These are phyloP conservation scores for Drosophila fulvimacula DNA, from an alignment of 2,888 invertebrate genomes.

Conservation along the genomic window DNA sequence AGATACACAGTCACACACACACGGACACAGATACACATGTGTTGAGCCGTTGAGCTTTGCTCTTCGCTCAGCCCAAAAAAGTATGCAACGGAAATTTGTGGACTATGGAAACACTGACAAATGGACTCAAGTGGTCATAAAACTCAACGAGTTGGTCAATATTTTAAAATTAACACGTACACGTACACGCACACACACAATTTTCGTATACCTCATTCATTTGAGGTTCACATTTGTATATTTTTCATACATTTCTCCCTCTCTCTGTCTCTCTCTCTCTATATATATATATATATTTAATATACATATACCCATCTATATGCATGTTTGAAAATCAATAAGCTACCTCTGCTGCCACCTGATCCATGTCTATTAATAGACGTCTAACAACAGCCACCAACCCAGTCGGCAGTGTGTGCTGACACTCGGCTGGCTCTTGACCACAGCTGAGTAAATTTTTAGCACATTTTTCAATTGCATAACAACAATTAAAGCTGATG, in stretches of 20 bases:
- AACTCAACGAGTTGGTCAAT: conserved; percentile 56
- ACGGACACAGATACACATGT: background rate
- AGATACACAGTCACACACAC: background rate
- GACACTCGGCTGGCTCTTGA: conserved; percentile 32
- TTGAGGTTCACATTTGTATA: conserved; percentile 36
- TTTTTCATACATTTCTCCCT: no score
- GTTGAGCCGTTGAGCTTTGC: conserved; percentile 4
- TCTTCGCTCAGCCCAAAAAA: conserved; percentile 19
- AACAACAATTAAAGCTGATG: conserved; percentile 53
- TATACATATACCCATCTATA: background rate
- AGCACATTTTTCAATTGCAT: conserved; percentile 51
- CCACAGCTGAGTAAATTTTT: conserved; percentile 60
- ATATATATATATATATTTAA: background rate
- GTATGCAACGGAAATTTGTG: conserved; percentile 40
- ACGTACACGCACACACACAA: conserved; percentile 15
- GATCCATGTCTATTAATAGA: conserved; percentile 54
- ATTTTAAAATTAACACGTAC: conserved; percentile 68
- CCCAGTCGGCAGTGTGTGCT: background rate
- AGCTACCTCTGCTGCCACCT: conserved; percentile 53
- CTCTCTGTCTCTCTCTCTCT: no score
- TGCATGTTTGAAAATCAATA: conserved; percentile 65
- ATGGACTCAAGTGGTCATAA: conserved; percentile 30
- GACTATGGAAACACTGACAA: conserved; percentile 42
- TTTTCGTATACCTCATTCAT: conserved; percentile 24
- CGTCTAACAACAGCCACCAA: conserved; percentile 18